Base-by-base conservation (phyloP, 2,797 vertebrate species). In the Hypotaenidia okinawae region DNA sequence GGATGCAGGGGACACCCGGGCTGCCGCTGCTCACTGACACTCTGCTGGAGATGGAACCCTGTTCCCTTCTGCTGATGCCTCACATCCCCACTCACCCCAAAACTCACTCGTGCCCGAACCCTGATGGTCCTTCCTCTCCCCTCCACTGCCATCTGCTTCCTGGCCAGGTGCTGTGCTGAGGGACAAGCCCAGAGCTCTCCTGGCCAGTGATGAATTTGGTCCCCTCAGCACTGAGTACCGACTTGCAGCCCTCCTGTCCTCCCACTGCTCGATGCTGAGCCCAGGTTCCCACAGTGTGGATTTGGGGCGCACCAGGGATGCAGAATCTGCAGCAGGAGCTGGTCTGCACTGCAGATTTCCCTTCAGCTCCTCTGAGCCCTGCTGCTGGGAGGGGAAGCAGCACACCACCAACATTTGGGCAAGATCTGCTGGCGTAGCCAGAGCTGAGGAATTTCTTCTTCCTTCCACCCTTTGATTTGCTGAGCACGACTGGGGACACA, bases 391-490 rank as follows among this genome's bases (percentile, higher is more conserved):
- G 9, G 1, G 33, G 28, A 79, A 55, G 55, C 4, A 3, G 19
- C 41, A 39, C 2, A 0, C 35, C 64, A 41, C 69, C 62, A 88
- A 75, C 87, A 81, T 96, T 96, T 90, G 94, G 92, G 93, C 76
- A 75, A 79, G 93, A 84, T 59, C 72, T 89, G 84, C 69, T 30
- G 24, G 30, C 6, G 0, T 6, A 86, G 74, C 78, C 70, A 30
- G 69, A 77, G 64, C 66, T 61, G 76, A 87, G 66, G 66, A 92
- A 90, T 95, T 91, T 64, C 68, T 90, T 51, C 89, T 55, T 78
- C 35, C 66, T 59, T 89, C 81, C 82, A 72, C 8, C 55, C 88
- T 96, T 93, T 93, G 84, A 96, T 94, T 95, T 90, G 70, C 57
- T 59, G 41, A 69, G 45, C 4, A 5, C 0, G 0, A 61, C 39